Conservation (phyloP, 1,140 invertebrate genomes). For the Drosophila virilis region DNA sequence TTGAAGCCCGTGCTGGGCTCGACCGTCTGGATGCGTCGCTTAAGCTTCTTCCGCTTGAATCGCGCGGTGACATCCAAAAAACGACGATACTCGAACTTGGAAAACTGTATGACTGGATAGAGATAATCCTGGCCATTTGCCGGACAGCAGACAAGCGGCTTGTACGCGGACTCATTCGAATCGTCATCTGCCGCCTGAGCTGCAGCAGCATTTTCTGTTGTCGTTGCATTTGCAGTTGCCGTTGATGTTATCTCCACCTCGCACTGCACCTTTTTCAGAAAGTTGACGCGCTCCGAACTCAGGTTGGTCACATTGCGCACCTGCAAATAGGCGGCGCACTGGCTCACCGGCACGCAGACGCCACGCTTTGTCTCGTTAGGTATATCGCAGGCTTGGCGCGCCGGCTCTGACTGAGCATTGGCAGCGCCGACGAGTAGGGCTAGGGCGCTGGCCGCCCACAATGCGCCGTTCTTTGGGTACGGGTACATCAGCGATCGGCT, state of each 20-base stretch:
- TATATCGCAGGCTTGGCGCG: slow-evolving; percentile 60
- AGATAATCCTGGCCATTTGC: slow-evolving; percentile 77
- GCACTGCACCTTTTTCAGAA: slow-evolving; percentile 81
- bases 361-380: slow-evolving; percentile 75
- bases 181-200: not conserved
- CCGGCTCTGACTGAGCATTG: not conserved
- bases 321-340: slow-evolving; percentile 71
- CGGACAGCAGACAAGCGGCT: slow-evolving; percentile 74
- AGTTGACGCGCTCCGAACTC: slow-evolving; percentile 77
- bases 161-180: slow-evolving; percentile 7
- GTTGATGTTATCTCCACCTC: slow-evolving; percentile 31
- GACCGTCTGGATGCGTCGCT: slow-evolving; percentile 75
- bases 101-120: slow-evolving; percentile 72
- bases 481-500: slow-evolving; percentile 34
- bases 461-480: slow-evolving; percentile 30
- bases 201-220: not conserved
- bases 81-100: slow-evolving; percentile 78
- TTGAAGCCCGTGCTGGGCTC: slow-evolving; percentile 71
- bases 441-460: slow-evolving; percentile 49
- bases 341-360: slow-evolving; percentile 63
- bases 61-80: slow-evolving; percentile 71
- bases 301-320: slow-evolving; percentile 73
- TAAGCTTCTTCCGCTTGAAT: slow-evolving; percentile 74
- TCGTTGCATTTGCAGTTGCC: not conserved
- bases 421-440: slow-evolving; percentile 21